phyloP scores from a whole-genome alignment of 2,888 invertebrate genomes.

The Ennomos fuscantarius region DNA sequence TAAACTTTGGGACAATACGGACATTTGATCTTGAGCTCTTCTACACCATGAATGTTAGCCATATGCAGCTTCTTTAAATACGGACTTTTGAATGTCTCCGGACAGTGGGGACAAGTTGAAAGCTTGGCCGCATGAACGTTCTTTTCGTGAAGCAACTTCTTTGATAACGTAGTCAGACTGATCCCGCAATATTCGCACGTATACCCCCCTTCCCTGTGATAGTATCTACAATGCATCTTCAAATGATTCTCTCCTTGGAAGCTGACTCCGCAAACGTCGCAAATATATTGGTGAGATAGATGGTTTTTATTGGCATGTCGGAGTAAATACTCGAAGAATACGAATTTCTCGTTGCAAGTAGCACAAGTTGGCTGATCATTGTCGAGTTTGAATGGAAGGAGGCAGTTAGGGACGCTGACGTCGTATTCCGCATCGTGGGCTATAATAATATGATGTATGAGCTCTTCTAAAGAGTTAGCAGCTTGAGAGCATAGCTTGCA shows the following conservation, averaged over 20 bases:
- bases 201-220: constrained; percentile 75
- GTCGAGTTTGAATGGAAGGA: constrained; percentile 73
- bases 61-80: constrained; percentile 75
- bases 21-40: constrained; percentile 76
- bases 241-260: constrained; percentile 80
- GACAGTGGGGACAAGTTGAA: constrained; percentile 70
- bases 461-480: constrained; percentile 64
- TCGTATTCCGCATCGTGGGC: constrained; percentile 79
- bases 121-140: constrained; percentile 73
- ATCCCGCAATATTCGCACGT: constrained; percentile 78
- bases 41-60: constrained; percentile 73
- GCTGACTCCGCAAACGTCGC: constrained; percentile 77
- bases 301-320: constrained; percentile 78
- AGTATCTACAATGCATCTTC: constrained; percentile 78
- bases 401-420: constrained; percentile 71
- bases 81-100: constrained; percentile 76
- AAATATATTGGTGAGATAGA: constrained; percentile 76
- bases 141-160: constrained; percentile 76
- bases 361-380: constrained; percentile 72
- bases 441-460: constrained; percentile 76
- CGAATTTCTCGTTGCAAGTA: constrained; percentile 74
- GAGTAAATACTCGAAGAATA: constrained; percentile 74
- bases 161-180: constrained; percentile 72
- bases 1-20: constrained; percentile 78
- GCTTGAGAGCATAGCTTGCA: constrained; percentile 68